Evolutionary conservation across 2,113 vertebrate genomes (phyloP).

Genomic region (Antennarius striatus): DNA sequence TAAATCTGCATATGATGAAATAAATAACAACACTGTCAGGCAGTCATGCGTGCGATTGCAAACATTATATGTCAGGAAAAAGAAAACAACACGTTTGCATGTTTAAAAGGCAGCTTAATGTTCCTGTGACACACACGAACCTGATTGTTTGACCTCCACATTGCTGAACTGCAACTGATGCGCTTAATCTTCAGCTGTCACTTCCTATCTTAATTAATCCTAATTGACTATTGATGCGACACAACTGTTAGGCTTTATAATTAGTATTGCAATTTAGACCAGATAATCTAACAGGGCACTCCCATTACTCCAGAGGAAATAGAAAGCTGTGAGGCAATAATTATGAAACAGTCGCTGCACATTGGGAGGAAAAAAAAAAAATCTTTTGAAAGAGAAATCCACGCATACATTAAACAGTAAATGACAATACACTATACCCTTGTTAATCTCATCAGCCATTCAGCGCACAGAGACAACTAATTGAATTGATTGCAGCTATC

Average conservation of each 20-base stretch:
- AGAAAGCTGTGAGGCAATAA: slow-evolving; percentile 74
- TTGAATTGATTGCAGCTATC: slow-evolving; percentile 91
- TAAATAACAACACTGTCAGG: too few species aligned
- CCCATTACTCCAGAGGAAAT: slow-evolving; percentile 88
- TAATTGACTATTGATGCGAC: slow-evolving; percentile 96
- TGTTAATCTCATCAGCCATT: slow-evolving; percentile 64
- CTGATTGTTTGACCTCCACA: slow-evolving; percentile 79
- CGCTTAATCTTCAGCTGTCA: slow-evolving; percentile 92
- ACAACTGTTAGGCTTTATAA: slow-evolving; percentile 97
- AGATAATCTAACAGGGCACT: slow-evolving; percentile 82
- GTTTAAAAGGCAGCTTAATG: slow-evolving; percentile 26
- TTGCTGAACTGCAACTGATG: slow-evolving; percentile 86
- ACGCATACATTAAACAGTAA: slow-evolving; percentile 71
- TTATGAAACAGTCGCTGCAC: slow-evolving; percentile 74
- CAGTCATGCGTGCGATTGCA: too few species aligned
- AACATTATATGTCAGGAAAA: slow-evolving; percentile 8
- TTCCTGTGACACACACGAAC: slow-evolving; percentile 58
- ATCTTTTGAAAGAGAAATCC: slow-evolving; percentile 64
- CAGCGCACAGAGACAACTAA: slow-evolving; percentile 58
- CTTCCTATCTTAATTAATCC: slow-evolving; percentile 96
- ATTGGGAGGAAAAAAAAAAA: slow-evolving; percentile 13
- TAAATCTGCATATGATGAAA: slow-evolving; percentile 15
- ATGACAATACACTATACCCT: slow-evolving; percentile 56
- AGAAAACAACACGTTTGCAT: slow-evolving; percentile 3
- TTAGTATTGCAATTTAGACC: slow-evolving; percentile 93